phyloP scores from a whole-genome alignment of 2,797 vertebrate species.

The Megaceryle alcyon region DNA sequence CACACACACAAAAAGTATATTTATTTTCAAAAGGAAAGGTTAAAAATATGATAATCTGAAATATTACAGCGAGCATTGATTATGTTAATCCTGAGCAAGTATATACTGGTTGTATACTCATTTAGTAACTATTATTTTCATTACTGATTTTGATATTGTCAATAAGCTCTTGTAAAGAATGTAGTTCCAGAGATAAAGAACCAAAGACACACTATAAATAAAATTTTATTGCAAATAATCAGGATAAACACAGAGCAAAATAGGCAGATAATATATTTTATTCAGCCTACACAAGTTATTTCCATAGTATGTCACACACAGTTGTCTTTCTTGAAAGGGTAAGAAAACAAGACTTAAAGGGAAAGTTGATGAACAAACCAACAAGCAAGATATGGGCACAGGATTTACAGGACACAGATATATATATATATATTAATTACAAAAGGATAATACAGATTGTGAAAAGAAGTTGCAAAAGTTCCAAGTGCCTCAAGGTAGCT shows the following conservation, averaged over 20 bases:
- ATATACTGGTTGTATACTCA: background rate
- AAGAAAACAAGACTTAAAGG: background rate
- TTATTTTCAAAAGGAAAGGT: background rate
- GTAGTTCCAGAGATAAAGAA: background rate
- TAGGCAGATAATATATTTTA: background rate
- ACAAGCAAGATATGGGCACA: background rate
- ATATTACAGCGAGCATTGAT: background rate
- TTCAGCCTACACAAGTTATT: background rate
- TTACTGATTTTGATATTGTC: background rate
- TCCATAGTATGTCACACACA: background rate
- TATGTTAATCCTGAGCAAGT: background rate
- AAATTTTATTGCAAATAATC: background rate
- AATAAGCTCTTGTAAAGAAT: background rate
- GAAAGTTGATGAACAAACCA: background rate
- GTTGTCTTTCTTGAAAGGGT: background rate
- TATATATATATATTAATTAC: background rate
- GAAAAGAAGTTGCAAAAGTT: slow-evolving; percentile 32
- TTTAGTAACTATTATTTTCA: background rate
- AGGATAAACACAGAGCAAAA: background rate
- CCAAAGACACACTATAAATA: background rate
- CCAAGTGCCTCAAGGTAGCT: background rate
- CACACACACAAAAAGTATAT: no score
- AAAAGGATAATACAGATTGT: slow-evolving; percentile 15
- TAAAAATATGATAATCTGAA: background rate
- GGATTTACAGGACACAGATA: background rate